Percentiles rank a stretch among this genome's conserved stretches.
phyloP scores from a whole-genome alignment of 2,113 vertebrate species.

The Oenanthe oenanthe region DNA sequence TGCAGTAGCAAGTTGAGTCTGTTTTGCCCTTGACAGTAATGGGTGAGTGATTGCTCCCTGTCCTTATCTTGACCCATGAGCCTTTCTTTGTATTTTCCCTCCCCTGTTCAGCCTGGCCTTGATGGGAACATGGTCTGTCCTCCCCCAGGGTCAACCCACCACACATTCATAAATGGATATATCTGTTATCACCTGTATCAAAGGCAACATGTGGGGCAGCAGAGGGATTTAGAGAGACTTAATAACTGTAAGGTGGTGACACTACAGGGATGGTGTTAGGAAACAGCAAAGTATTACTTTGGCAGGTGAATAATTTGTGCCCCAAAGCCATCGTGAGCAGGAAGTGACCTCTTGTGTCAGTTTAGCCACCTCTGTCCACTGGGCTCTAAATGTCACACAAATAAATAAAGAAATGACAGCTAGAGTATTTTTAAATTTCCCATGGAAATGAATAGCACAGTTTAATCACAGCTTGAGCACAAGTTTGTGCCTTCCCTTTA shows the following conservation, averaged over 20 bases:
- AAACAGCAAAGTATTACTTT: not conserved
- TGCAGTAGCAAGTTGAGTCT: not conserved
- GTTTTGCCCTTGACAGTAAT: not conserved
- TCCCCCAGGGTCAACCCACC: not conserved
- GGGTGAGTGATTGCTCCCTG: not conserved
- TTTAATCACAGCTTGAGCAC: not conserved
- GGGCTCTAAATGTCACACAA: not conserved
- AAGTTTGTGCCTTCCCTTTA: not conserved
- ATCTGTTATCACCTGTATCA: not conserved
- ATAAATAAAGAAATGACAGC: not conserved
- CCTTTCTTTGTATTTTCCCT: not conserved
- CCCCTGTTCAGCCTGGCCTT: not conserved
- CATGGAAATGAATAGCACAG: not conserved
- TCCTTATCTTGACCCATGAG: not conserved
- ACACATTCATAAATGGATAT: not conserved
- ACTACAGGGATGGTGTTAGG: not conserved
- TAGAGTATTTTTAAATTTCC: not conserved
- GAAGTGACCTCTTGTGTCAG: constrained; percentile 15
- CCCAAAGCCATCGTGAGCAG: not conserved
- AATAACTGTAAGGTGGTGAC: constrained; percentile 13
- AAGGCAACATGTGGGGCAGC: not conserved
- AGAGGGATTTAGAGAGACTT: not conserved
- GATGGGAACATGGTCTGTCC: not conserved
- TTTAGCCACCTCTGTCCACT: not conserved
- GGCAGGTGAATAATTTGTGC: constrained; percentile 21